Conservation (phyloP, 2,888 invertebrate species). For the Heteromyza rotundicornis region DNA sequence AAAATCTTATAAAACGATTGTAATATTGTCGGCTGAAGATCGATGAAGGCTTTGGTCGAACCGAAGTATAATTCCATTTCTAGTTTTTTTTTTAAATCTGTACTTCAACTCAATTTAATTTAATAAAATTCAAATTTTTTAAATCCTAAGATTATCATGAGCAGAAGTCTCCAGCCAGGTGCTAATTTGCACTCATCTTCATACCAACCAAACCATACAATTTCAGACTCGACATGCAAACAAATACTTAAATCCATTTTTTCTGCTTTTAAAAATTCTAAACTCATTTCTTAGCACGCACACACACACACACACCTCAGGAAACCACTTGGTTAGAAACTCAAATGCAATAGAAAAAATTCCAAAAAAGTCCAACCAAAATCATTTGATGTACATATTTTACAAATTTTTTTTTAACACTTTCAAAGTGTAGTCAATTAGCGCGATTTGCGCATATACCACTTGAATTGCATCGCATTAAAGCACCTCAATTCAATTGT, state of each 20-base stretch:
- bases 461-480: too few species aligned
- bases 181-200: background rate
- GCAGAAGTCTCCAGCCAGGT: background rate
- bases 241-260: background rate
- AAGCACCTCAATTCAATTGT: too few species aligned
- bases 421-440: background rate
- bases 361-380: background rate
- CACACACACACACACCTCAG: background rate
- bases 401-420: constrained; percentile 1
- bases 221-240: background rate
- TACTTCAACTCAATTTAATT: background rate
- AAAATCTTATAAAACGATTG: too few species aligned
- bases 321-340: background rate
- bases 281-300: background rate
- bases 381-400: too few species aligned
- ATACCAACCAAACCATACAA: background rate
- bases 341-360: constrained; percentile 1
- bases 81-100: too few species aligned
- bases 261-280: too few species aligned
- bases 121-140: background rate
- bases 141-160: background rate
- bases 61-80: too few species aligned
- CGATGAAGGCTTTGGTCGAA: too few species aligned
- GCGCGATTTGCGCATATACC: background rate
- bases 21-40: too few species aligned